These are phyloP conservation scores for Corydoras maculifer DNA, from an alignment of 2,113 vertebrate species.

Conservation along the genomic window DNA sequence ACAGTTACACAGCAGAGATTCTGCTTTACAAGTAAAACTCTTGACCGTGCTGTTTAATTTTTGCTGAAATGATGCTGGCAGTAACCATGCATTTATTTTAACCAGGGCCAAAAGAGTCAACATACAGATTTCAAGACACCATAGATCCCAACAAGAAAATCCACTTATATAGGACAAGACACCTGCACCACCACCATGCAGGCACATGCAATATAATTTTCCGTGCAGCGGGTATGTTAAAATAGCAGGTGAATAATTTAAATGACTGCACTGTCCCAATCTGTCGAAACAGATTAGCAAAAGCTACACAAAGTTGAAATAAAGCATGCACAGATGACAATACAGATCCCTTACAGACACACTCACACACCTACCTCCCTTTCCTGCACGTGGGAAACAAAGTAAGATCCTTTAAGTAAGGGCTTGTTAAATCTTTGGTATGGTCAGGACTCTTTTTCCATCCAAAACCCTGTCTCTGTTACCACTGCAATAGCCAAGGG, in stretches of 20 bases:
- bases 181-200: slow-evolving; percentile 12
- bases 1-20: slow-evolving; percentile 49
- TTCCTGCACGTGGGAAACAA: slow-evolving; percentile 51
- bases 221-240: neutral
- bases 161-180: slow-evolving; percentile 12
- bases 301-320: slow-evolving; percentile 18
- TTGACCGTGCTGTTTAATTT: too few relatives aligned
- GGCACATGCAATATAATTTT: neutral
- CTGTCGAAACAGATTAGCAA: slow-evolving; percentile 9
- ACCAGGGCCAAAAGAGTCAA: too few relatives aligned
- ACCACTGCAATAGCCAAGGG: slow-evolving; percentile 80
- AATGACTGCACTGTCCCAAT: neutral
- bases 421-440: slow-evolving; percentile 57
- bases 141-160: slow-evolving; percentile 38
- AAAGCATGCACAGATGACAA: neutral
- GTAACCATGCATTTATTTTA: too few relatives aligned
- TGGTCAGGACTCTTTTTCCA: slow-evolving; percentile 59
- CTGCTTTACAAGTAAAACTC: slow-evolving; percentile 44
- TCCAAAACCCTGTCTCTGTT: slow-evolving; percentile 74
- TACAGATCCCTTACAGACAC: neutral
- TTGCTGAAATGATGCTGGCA: too few relatives aligned
- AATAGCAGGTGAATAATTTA: neutral
- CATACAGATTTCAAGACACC: neutral
- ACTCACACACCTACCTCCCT: slow-evolving; percentile 59
- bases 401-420: slow-evolving; percentile 58